Evolutionary conservation across 1,140 invertebrate genomes (phyloP), one percentile per base, ranked within the genome.

Genomic region (Drosophila punjabiensis): DNA sequence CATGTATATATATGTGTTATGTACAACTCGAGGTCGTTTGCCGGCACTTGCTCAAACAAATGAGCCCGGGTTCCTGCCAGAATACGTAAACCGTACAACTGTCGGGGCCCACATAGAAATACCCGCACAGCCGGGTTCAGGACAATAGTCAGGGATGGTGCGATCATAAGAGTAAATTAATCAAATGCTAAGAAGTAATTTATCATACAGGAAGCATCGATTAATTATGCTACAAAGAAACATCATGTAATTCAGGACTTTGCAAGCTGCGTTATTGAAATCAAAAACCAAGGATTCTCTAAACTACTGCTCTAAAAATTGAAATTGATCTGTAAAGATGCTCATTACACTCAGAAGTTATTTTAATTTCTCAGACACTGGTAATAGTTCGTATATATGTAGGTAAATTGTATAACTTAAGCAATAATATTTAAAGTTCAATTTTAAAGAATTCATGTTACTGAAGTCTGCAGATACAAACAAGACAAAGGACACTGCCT

Each of bases 1-100:
- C 3, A 45, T 9, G 8, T 63, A 9, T 48, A 18, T 30, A 30
- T 61, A 16, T 52, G 35, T 39, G 50, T 60, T 67, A 61, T 70
- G 76, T 73, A 53, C 48, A 71, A 65, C 70, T 62, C 78, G 78
- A 89, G 81, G 85, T 89, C 85, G 78, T 89, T 84, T 89, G 85
- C 86, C 81, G 85, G 78, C 84, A 83, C 73, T 81, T 76, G 83
- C 78, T 80, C 35, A 76, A 79, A 76, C 76, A 77, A 76, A 76
- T 75, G 74, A 45, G 45, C 41, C 69, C 69, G 62, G 8, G 48
- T 30, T 60, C 20, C 50, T 20, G 30, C 58, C 30, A 43, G 43
- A 35, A 47, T 18, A 52, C 28, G 16, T n/a, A 41, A 41, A 43
- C 30, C 16, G 28, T 14, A 43, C 55, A 33, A 33, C 18, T 39